Evolutionary conservation across 2,888 invertebrate species (phyloP).

Genomic region (Ceriagrion tenellum): DNA sequence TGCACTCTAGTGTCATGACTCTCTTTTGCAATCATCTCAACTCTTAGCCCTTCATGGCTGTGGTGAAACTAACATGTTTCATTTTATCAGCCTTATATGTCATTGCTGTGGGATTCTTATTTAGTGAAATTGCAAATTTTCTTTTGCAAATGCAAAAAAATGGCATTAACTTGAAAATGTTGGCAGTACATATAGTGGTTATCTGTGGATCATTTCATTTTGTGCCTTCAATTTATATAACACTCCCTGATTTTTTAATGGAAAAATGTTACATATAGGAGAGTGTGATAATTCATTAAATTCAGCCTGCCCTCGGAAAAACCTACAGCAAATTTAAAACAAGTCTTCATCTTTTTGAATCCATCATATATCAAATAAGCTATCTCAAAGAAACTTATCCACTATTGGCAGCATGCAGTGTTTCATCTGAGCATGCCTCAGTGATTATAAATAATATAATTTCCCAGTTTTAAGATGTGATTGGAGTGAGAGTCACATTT

Average conservation of each 20-base stretch:
- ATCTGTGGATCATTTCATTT: not conserved
- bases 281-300: not conserved
- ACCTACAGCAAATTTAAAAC: not conserved
- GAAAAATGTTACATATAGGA: not conserved
- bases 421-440: not conserved
- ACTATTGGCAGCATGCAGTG: constrained; percentile 31
- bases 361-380: not conserved
- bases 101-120: not conserved
- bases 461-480: not conserved
- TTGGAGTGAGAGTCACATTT: constrained; percentile 9
- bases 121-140: not conserved
- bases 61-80: not conserved
- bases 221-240: not conserved
- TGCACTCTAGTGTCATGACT: not conserved
- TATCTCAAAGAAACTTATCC: constrained; percentile 23
- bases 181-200: not conserved
- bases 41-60: not conserved
- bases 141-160: not conserved
- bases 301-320: not conserved
- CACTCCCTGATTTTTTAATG: not conserved
- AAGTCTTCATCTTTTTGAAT: not conserved
- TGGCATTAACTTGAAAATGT: not conserved
- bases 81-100: not conserved
- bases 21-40: not conserved
- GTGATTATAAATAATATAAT: not conserved